phyloP scores from a whole-genome alignment of 2,797 vertebrate species.

The Okamejei kenojei region DNA sequence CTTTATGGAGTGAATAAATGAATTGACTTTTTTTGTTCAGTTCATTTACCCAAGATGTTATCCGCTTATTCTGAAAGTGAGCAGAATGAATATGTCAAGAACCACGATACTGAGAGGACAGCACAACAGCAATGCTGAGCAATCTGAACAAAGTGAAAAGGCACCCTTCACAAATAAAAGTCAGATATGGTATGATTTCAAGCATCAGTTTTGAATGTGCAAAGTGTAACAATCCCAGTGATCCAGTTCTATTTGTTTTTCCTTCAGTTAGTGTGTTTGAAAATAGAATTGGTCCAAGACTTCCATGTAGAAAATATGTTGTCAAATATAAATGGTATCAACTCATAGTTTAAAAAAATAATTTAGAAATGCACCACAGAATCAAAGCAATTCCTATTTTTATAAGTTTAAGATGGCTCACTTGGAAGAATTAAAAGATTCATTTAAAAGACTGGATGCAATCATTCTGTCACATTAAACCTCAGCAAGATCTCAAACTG shows the following conservation, averaged over 20 bases:
- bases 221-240: not conserved
- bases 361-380: too few relatives aligned
- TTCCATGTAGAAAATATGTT: not conserved
- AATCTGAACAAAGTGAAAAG: not conserved
- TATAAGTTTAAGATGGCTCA: not conserved
- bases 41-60: too few relatives aligned
- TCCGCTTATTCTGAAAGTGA: too few relatives aligned
- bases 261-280: not conserved
- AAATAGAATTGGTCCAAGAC: not conserved
- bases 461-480: not conserved
- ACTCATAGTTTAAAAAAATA: not conserved
- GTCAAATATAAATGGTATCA: not conserved
- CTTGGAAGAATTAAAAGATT: not conserved
- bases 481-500: not conserved
- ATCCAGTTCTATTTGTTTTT: not conserved
- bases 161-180: not conserved
- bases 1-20: too few relatives aligned
- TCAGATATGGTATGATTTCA: not conserved
- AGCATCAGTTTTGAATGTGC: not conserved
- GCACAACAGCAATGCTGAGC: not conserved
- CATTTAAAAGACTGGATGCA: not conserved
- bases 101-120: too few relatives aligned
- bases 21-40: too few relatives aligned
- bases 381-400: not conserved
- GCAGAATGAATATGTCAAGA: too few relatives aligned